phyloP scores from a whole-genome alignment of 2,113 vertebrate genomes.

The Strix aluco region DNA sequence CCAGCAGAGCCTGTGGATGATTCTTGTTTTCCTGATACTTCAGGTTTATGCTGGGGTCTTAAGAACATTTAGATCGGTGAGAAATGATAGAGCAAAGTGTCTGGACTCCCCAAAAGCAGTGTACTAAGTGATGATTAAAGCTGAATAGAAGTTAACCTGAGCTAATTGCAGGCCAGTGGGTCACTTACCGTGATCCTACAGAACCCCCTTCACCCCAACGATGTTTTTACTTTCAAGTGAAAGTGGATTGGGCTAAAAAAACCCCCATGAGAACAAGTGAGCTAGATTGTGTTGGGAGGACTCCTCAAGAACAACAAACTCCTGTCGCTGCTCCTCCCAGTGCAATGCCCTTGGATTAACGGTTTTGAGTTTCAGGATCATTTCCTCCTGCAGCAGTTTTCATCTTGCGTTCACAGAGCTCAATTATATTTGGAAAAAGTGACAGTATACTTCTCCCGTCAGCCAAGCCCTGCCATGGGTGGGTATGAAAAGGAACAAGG shows the following conservation, averaged over 20 bases:
- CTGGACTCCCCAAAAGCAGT: background rate
- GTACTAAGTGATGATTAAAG: background rate
- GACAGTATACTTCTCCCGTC: background rate
- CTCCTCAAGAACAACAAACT: fast-evolving
- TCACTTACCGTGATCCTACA: fast-evolving
- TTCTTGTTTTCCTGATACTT: background rate
- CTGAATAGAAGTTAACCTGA: background rate
- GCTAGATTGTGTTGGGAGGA: background rate
- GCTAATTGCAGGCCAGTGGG: background rate
- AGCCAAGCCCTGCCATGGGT: background rate
- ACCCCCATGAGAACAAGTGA: fast-evolving
- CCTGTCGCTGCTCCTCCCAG: background rate
- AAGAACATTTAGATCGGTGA: background rate
- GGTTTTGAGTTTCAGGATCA: background rate
- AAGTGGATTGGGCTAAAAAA: background rate
- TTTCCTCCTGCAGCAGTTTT: background rate
- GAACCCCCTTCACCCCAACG: background rate
- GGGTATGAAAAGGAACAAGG: background rate
- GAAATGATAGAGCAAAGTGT: background rate
- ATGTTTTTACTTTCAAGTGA: background rate
- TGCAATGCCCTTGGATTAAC: background rate
- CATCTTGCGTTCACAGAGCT: background rate
- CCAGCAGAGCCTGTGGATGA: background rate
- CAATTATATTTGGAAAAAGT: background rate
- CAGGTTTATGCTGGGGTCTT: background rate